phyloP scores from a whole-genome alignment of 2,797 vertebrate species.

The Chiloscyllium punctatum region DNA sequence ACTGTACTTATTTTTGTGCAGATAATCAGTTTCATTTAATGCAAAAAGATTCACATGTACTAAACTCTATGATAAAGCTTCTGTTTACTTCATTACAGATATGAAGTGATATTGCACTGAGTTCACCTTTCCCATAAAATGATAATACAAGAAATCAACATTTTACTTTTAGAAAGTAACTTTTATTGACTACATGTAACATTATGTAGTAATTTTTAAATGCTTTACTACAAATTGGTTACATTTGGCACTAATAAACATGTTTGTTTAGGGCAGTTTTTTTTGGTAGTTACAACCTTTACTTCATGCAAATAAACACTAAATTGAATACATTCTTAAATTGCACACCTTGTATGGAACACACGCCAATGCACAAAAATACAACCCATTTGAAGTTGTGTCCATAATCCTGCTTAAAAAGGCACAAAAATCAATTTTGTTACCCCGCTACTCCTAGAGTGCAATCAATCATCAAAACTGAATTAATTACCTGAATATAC shows the following conservation, averaged over 20 bases:
- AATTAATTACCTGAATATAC: slow-evolving; percentile 33
- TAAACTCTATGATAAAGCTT: background rate
- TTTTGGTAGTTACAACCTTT: slow-evolving; percentile 19
- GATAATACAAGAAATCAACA: background rate
- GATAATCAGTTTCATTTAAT: too few species aligned
- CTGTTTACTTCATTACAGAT: background rate
- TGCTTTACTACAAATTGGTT: background rate
- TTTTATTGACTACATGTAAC: slow-evolving; percentile 27
- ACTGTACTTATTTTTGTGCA: background rate
- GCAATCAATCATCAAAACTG: slow-evolving; percentile 14
- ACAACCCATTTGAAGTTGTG: slow-evolving; percentile 30
- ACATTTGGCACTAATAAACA: slow-evolving; percentile 25
- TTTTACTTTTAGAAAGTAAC: background rate
- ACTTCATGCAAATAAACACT: slow-evolving; percentile 35
- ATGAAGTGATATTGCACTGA: background rate
- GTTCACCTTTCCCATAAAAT: background rate
- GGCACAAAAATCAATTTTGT: slow-evolving; percentile 29
- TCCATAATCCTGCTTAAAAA: slow-evolving; percentile 32
- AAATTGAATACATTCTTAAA: slow-evolving; percentile 34
- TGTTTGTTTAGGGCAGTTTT: background rate
- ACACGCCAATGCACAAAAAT: slow-evolving; percentile 20
- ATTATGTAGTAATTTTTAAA: slow-evolving; percentile 19
- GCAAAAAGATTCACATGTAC: too few species aligned
- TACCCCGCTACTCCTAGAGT: slow-evolving; percentile 32
- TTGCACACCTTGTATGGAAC: slow-evolving; percentile 28